These are phyloP conservation scores for Noturus placidus DNA, from an alignment of 2,113 vertebrate species.

Conservation along the genomic window DNA sequence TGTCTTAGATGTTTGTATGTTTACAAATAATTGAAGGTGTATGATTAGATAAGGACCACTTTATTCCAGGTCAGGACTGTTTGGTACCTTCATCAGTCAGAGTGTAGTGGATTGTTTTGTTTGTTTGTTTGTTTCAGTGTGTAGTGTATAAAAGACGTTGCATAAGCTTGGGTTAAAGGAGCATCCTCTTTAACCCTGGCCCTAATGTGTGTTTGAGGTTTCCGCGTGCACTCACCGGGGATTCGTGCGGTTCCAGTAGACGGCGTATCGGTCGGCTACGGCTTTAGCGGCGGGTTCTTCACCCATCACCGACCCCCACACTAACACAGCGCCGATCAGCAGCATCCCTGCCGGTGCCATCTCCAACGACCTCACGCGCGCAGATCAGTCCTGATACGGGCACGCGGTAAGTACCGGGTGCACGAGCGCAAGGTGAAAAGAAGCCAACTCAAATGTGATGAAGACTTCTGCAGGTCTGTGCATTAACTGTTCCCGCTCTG, in stretches of 20 bases:
- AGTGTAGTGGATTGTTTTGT: background rate
- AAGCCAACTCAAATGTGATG: slow-evolving; percentile 6
- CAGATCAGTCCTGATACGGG: slow-evolving; percentile 9
- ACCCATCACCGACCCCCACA: slow-evolving; percentile 84
- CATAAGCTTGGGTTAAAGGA: background rate
- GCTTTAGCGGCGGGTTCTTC: slow-evolving; percentile 92
- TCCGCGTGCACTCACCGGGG: slow-evolving; percentile 76
- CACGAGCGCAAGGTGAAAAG: background rate
- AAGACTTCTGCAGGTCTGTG: slow-evolving; percentile 6
- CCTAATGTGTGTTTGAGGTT: background rate
- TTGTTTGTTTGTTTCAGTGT: background rate
- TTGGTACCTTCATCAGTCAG: background rate
- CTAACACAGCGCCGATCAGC: slow-evolving; percentile 78
- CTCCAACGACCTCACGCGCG: slow-evolving; percentile 49
- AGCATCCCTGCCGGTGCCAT: slow-evolving; percentile 94
- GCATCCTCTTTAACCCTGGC: background rate
- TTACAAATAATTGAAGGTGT: background rate
- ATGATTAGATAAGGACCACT: background rate
- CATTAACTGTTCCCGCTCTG: background rate
- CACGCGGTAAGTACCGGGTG: background rate
- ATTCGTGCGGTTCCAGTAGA: slow-evolving; percentile 97
- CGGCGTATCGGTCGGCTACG: slow-evolving; percentile 92
- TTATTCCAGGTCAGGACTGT: background rate
- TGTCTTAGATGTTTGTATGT: background rate
- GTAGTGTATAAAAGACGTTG: background rate